Percentiles rank a stretch among this genome's conserved stretches.
Conservation (phyloP, 1,140 invertebrate species). For the Apocrypta bakeri region DNA sequence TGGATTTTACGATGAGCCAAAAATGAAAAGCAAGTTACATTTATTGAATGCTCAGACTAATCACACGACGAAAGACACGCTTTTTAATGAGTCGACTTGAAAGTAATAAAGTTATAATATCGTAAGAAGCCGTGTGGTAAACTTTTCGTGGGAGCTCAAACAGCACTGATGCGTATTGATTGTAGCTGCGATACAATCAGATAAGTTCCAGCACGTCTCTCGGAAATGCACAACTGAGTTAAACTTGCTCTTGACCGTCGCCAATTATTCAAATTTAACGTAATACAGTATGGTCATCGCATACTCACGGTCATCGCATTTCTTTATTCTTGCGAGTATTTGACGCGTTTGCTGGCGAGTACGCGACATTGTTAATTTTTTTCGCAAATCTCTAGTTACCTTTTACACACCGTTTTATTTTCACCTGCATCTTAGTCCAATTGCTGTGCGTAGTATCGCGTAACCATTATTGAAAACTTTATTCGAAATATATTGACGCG, state of each 20-base stretch:
- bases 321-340: conserved; percentile 1
- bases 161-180: no score
- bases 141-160: no score
- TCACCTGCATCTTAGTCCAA: neutral
- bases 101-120: no score
- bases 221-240: neutral
- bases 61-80: no score
- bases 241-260: neutral
- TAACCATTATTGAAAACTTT: neutral
- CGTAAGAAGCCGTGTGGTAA: no score
- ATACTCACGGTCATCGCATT: neutral
- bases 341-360: conserved; percentile 13
- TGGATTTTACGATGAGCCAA: no score
- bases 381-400: neutral
- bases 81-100: no score
- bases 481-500: neutral
- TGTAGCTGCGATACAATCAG: neutral
- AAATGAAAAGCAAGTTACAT: no score
- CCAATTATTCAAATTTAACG: no score
- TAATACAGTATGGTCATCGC: no score
- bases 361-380: neutral
- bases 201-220: conserved; percentile 49
- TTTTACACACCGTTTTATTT: neutral
- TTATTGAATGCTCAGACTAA: no score
- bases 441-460: no score